Evolutionary conservation across 2,797 vertebrate species (phyloP).

Genomic region (Nasua narica): DNA sequence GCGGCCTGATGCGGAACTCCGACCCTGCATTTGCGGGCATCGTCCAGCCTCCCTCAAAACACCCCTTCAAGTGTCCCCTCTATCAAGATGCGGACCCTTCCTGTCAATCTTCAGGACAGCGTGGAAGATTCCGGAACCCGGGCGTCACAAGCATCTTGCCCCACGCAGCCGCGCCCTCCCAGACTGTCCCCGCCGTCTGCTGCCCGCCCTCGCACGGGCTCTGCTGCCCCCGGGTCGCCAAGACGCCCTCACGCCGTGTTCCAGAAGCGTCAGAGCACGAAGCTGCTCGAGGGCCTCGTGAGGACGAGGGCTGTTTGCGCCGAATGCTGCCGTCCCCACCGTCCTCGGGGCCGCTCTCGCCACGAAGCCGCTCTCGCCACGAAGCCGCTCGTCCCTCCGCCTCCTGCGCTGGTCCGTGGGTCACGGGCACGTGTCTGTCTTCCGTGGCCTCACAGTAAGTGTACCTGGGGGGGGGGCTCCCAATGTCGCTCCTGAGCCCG

Average conservation of each 20-base stretch:
- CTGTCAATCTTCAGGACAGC: background rate
- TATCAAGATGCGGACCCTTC: background rate
- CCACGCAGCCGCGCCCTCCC: background rate
- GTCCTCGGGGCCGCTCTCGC: background rate
- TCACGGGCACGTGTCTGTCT: accelerated
- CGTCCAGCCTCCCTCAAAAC: background rate
- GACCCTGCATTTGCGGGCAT: background rate
- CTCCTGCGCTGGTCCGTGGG: too few species aligned
- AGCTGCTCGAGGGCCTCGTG: accelerated
- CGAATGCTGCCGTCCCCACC: background rate
- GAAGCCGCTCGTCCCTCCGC: too few species aligned
- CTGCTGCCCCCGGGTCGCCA: accelerated
- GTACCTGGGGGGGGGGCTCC: background rate
- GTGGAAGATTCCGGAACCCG: background rate
- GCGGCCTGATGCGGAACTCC: background rate
- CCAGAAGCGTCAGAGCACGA: background rate
- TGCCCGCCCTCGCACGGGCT: too few species aligned
- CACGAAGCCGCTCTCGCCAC: too few species aligned
- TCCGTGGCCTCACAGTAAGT: accelerated
- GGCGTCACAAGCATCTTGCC: background rate
- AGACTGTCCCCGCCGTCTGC: too few species aligned
- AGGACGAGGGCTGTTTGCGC: background rate
- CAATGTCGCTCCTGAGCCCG: too few species aligned
- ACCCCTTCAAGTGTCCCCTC: background rate
- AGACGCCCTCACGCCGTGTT: background rate